A percentile compares a stretch with the other conserved stretches of the same genome.
phyloP scores from a whole-genome alignment of 2,113 vertebrate species.

The Rousettus leschenaultii region DNA sequence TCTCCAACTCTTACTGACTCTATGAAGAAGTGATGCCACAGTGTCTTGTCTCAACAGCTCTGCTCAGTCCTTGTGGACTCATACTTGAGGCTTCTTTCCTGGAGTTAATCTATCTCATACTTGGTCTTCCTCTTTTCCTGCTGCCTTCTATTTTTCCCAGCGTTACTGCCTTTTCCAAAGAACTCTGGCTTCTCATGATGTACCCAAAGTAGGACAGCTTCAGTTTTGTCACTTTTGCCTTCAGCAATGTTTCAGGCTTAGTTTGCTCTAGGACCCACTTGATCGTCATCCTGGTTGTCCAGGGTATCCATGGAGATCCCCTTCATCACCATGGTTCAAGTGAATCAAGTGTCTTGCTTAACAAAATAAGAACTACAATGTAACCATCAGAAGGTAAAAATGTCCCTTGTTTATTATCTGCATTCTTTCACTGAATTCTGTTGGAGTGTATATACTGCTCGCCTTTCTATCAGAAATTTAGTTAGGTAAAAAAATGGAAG shows the following conservation, averaged over 20 bases:
- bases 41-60: background rate
- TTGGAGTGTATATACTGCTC: background rate
- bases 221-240: background rate
- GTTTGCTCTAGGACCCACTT: background rate
- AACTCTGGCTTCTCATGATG: background rate
- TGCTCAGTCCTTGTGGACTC: background rate
- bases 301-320: too few relatives aligned
- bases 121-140: background rate
- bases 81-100: background rate
- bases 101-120: background rate
- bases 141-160: background rate
- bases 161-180: background rate
- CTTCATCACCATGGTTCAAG: background rate
- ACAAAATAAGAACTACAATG: background rate
- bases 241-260: background rate
- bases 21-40: background rate
- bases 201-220: background rate
- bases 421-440: background rate
- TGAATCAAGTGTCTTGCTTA: background rate
- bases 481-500: background rate
- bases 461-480: background rate
- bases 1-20: background rate
- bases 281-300: background rate
- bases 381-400: background rate
- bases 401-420: background rate